These are phyloP conservation scores for Drosophila prosaltans DNA, from an alignment of 1,140 invertebrate species.

Conservation along the genomic window DNA sequence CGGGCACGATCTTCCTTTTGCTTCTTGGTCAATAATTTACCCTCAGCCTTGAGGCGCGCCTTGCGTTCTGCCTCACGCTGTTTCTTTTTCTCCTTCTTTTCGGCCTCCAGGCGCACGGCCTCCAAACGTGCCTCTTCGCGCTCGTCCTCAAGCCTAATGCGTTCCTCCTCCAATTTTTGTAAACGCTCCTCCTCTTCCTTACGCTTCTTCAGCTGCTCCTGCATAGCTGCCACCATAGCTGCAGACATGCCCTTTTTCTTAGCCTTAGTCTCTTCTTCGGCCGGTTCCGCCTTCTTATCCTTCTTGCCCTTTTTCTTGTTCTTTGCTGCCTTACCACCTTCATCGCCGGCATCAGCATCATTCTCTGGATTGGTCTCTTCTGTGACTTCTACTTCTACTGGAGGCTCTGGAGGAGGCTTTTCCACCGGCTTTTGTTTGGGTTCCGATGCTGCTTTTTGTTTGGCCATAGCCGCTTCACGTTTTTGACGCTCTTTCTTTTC, in stretches of 20 bases:
- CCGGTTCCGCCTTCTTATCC: conserved; percentile 85
- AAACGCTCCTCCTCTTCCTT: conserved; percentile 94
- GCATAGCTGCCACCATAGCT: conserved; percentile 91
- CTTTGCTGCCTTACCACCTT: conserved; percentile 83
- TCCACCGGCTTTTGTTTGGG: conserved; percentile 80
- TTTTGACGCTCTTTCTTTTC: conserved; percentile 94
- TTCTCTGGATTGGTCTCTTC: conserved; percentile 82
- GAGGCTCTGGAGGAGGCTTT: conserved; percentile 54
- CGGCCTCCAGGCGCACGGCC: conserved; percentile 91
- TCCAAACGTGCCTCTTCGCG: conserved; percentile 89
- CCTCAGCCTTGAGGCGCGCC: conserved; percentile 96
- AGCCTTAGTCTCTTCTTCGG: conserved; percentile 84
- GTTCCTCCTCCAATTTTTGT: conserved; percentile 92
- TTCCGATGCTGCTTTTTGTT: conserved; percentile 84
- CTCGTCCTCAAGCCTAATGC: conserved; percentile 89
- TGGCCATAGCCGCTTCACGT: conserved; percentile 85
- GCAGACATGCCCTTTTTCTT: conserved; percentile 89
- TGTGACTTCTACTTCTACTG: not conserved
- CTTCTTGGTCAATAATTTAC: conserved; percentile 95
- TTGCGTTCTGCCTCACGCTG: conserved; percentile 97
- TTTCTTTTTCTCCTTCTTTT: conserved; percentile 95
- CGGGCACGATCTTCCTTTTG: conserved; percentile 95
- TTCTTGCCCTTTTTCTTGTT: conserved; percentile 86
- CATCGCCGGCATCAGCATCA: conserved; percentile 81
- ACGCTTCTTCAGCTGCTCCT: conserved; percentile 93